Evolutionary conservation across 2,797 vertebrate genomes (phyloP).

Genomic region (Esox masquinongy): DNA sequence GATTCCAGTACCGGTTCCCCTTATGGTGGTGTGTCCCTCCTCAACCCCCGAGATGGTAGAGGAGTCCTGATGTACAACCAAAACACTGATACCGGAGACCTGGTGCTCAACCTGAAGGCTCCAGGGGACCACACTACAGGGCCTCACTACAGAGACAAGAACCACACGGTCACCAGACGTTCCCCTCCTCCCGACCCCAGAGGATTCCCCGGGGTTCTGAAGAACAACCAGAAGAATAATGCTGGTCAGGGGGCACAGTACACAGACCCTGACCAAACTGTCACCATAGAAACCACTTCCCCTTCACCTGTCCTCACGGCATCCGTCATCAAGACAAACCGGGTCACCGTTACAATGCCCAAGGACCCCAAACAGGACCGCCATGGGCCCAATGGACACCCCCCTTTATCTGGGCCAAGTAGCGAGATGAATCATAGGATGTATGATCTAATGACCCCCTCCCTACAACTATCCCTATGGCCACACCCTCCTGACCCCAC

Average conservation of each 20-base stretch:
- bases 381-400: slow-evolving; percentile 61
- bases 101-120: neutral
- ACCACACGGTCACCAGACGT: neutral
- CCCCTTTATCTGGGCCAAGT: slow-evolving; percentile 48
- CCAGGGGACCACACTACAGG: neutral
- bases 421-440: slow-evolving; percentile 52
- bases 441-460: slow-evolving; percentile 8
- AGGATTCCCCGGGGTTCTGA: slow-evolving; percentile 44
- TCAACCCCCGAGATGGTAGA: neutral
- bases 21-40: neutral
- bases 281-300: slow-evolving; percentile 61
- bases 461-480: slow-evolving; percentile 43
- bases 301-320: slow-evolving; percentile 67
- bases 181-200: slow-evolving; percentile 28
- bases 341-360: slow-evolving; percentile 23
- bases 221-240: slow-evolving; percentile 49
- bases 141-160: neutral
- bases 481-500: slow-evolving; percentile 49
- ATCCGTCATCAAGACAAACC: slow-evolving; percentile 67
- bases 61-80: neutral
- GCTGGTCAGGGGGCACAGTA: slow-evolving; percentile 23
- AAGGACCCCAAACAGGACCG: slow-evolving; percentile 48
- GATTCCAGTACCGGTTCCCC: slow-evolving; percentile 18
- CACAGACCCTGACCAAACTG: slow-evolving; percentile 46
- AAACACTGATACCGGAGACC: slow-evolving; percentile 10